phyloP scores from a whole-genome alignment of 2,113 vertebrate species.

The Eonycteris spelaea region DNA sequence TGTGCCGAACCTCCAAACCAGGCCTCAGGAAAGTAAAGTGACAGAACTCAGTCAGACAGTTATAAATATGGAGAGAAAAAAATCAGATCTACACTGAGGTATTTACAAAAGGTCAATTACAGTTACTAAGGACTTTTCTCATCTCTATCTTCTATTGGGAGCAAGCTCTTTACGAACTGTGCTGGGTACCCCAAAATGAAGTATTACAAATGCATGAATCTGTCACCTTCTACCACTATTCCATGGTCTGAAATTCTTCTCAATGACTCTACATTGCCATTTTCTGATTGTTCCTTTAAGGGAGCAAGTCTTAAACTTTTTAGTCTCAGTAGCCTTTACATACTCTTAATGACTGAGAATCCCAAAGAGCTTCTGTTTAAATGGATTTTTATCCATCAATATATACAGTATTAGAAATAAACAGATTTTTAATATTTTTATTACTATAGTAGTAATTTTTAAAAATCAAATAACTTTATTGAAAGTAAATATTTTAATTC shows the following conservation, averaged over 20 bases:
- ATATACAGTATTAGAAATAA: background rate
- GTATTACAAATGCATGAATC: background rate
- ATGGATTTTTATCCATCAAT: background rate
- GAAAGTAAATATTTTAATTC: background rate
- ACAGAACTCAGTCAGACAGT: background rate
- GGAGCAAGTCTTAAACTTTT: background rate
- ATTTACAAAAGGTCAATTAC: background rate
- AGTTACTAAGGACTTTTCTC: background rate
- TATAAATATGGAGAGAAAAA: background rate
- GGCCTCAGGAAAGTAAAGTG: background rate
- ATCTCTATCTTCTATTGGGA: background rate
- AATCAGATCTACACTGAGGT: background rate
- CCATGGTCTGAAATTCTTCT: background rate
- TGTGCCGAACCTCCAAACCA: background rate
- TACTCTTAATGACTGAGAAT: background rate
- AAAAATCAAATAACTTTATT: background rate
- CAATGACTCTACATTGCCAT: background rate
- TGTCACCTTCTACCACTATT: background rate
- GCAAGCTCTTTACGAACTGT: background rate
- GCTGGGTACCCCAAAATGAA: background rate
- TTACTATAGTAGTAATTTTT: background rate
- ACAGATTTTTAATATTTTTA: background rate
- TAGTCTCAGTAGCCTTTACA: background rate
- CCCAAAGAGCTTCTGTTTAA: background rate
- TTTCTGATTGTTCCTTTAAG: background rate